Base-by-base conservation (phyloP, 2,113 vertebrate genomes). In the Canis aureus region DNA sequence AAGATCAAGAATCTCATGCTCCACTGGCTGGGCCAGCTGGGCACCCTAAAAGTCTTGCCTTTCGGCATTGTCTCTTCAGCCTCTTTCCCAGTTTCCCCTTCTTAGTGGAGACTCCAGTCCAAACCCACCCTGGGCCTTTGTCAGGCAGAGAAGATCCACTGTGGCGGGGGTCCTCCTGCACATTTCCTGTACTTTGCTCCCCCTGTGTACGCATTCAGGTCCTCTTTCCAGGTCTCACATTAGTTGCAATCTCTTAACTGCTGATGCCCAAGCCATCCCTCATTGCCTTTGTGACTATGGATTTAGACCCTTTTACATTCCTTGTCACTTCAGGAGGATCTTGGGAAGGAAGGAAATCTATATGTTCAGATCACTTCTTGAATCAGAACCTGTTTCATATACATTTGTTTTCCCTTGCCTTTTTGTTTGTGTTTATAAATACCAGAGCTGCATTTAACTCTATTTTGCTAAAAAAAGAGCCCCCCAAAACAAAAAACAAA, bases 371-470 rank as follows among this genome's bases (percentile, higher is more conserved):
- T 92, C 59, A 53, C 57, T 90, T 95, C 78, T 86, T 62, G 23
- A 85, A n/a, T 71, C 73, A n/a, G 71, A 86, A 64, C 32, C 20
- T 67, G 16, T 38, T 81, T 62, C 49, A 80, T 57, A 85, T 49
- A 92, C 69, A 71, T 80, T 17, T 80, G 29, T 29, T 69, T 76
- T 87, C 66, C 19, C 32, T 49, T 76, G 49, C 27, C 1, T 27
- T 13, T 91, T 64, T 53, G 8, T 66, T 11, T 71, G 0, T 89
- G 82, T 95, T 92, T 67, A 81, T 78, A 92, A 95, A 85, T n/a
- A 64, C 17, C 16, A 78, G n/a, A 55, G 35, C 29, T 83, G 67
- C 43, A 25, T 80, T 78, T 94, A 49, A 71, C 38, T 96, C 19
- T 62, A 43, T 66, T 78, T 90, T 38, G 11, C 38, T 35, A 80